These are phyloP conservation scores for Acronicta leporina DNA, from an alignment of 2,888 invertebrate species.

Conservation along the genomic window DNA sequence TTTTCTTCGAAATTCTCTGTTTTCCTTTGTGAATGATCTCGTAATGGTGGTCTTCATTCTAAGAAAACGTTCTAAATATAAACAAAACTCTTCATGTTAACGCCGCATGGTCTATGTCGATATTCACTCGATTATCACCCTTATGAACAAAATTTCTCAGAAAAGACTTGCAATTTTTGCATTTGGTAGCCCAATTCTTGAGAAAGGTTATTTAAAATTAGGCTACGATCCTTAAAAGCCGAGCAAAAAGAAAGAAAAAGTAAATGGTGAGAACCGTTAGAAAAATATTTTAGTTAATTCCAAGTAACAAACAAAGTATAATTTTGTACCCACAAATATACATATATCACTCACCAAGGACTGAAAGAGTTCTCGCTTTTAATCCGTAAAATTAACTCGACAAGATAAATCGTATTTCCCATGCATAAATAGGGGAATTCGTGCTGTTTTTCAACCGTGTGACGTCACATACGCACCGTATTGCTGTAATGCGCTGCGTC, in stretches of 20 bases:
- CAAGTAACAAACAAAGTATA: no score
- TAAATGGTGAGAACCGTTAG: no score
- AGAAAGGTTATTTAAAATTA: no score
- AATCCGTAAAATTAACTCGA: conserved; percentile 46
- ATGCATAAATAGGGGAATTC: conserved; percentile 45
- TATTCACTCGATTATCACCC: neutral
- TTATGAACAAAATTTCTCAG: neutral
- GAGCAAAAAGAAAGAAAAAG: no score
- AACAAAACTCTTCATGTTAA: neutral
- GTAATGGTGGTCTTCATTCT: neutral
- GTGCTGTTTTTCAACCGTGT: conserved; percentile 47
- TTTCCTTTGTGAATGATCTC: neutral
- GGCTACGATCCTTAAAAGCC: no score
- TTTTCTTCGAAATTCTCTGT: neutral
- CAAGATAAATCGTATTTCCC: conserved; percentile 50
- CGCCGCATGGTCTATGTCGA: neutral
- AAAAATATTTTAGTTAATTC: no score
- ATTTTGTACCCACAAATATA: no score
- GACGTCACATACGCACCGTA: conserved; percentile 50
- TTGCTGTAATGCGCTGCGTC: conserved; percentile 55
- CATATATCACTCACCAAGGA: conserved; percentile 7
- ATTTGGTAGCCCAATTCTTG: no score
- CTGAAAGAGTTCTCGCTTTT: conserved; percentile 27
- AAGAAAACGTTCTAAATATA: conserved; percentile 2
- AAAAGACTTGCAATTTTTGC: neutral